Conservation (phyloP, 2,888 invertebrate genomes). For the Apeira syringaria region DNA sequence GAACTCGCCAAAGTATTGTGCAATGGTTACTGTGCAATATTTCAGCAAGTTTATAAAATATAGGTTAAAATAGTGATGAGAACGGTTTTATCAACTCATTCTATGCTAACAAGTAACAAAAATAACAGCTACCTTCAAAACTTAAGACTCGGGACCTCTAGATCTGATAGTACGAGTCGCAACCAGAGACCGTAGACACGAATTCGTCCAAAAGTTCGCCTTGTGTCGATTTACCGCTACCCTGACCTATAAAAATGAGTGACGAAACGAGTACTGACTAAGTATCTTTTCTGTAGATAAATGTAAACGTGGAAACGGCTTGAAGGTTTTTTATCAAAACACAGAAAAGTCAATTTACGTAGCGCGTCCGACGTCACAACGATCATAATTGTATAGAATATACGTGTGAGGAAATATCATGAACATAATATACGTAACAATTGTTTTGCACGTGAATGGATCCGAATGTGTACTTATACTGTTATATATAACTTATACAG, state of each 20-base stretch:
- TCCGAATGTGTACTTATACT: conserved; percentile 18
- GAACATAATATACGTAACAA: conserved; percentile 41
- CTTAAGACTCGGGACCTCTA: too few relatives aligned
- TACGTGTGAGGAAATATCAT: conserved; percentile 44
- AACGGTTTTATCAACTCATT: too few relatives aligned
- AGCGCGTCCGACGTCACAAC: conserved; percentile 36
- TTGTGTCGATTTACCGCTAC: conserved; percentile 54
- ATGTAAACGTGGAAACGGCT: conserved; percentile 38
- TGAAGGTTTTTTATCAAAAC: conserved; percentile 45
- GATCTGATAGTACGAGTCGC: too few relatives aligned
- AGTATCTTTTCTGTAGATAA: conserved; percentile 34
- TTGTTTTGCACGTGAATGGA: conserved; percentile 40
- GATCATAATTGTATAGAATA: conserved; percentile 36
- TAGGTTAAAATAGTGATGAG: too few relatives aligned
- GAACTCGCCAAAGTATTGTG: too few relatives aligned
- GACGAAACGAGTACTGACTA: conserved; percentile 49
- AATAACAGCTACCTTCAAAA: too few relatives aligned
- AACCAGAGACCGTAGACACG: too few relatives aligned
- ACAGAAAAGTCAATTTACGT: conserved; percentile 37
- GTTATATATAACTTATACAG: too few relatives aligned
- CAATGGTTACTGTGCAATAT: background rate
- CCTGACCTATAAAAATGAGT: conserved; percentile 58
- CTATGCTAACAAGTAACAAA: too few relatives aligned
- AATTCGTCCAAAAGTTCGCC: too few relatives aligned
- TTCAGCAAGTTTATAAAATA: too few relatives aligned